Evolutionary conservation across 1,140 invertebrate species (phyloP).

Genomic region (Hylaeus anthracinus): DNA sequence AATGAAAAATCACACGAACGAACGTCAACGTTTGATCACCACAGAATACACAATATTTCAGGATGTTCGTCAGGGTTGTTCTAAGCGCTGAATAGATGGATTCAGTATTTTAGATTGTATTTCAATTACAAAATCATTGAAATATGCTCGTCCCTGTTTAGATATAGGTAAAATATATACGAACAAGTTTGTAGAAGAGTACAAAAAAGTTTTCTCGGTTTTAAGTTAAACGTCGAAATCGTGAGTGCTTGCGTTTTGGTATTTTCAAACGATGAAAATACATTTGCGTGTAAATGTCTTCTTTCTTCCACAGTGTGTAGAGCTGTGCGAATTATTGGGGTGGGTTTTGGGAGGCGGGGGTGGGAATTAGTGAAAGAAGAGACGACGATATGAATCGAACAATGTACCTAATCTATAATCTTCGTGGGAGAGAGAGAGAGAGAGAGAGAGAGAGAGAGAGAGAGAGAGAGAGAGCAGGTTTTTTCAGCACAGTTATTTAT

Average conservation of each 20-base stretch:
- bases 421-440: conserved; percentile 19
- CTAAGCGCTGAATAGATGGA: too few species aligned
- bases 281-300: conserved; percentile 45
- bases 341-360: background rate
- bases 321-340: conserved; percentile 19
- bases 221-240: conserved; percentile 63
- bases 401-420: conserved; percentile 60
- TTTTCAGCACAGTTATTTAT: conserved; percentile 69
- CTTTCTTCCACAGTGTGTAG: conserved; percentile 55
- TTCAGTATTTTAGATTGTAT: too few species aligned
- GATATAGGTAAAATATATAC: conserved; percentile 59
- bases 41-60: too few species aligned
- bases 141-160: conserved; percentile 20
- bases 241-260: conserved; percentile 56
- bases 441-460: too few species aligned
- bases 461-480: conserved; percentile 11
- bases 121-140: too few species aligned
- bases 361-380: background rate
- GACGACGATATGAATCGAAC: conserved; percentile 53
- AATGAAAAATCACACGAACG: too few species aligned
- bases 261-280: conserved; percentile 41
- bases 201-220: conserved; percentile 70
- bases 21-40: too few species aligned
- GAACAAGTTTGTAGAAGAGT: conserved; percentile 74
- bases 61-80: too few species aligned